Evolutionary conservation across 2,113 vertebrate species (phyloP).

Genomic region (Amblyornis subalaris): DNA sequence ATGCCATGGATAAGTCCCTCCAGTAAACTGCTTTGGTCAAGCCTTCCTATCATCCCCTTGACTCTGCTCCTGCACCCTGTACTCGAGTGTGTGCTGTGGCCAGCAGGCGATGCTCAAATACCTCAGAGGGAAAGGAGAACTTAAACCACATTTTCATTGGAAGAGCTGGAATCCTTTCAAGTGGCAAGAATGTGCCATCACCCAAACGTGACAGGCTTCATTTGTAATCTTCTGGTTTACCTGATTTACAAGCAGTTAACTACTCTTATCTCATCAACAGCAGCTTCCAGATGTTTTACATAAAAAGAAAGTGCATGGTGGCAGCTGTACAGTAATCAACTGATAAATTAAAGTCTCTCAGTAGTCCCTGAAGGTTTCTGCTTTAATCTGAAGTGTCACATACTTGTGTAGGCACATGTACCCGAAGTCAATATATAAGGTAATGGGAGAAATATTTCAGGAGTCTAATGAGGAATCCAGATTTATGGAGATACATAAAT

Average conservation of each 20-base stretch:
- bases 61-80: background rate
- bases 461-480: background rate
- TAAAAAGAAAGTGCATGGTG: background rate
- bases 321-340: background rate
- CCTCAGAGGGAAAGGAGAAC: background rate
- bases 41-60: background rate
- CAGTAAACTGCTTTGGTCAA: background rate
- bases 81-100: background rate
- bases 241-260: background rate
- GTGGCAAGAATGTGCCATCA: background rate
- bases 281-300: background rate
- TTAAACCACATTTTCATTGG: background rate
- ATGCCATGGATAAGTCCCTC: background rate
- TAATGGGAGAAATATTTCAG: background rate
- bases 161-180: background rate
- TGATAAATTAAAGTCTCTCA: background rate
- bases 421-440: background rate
- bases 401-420: rapidly evolving
- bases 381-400: background rate
- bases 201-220: background rate
- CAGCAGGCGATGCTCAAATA: background rate
- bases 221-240: background rate
- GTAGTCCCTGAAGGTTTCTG: background rate
- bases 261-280: background rate
- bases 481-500: background rate